A percentile compares a stretch with the other conserved stretches of the same genome.
These are phyloP conservation scores for Ceratitis capitata DNA, from an alignment of 1,140 invertebrate species.

Conservation along the genomic window DNA sequence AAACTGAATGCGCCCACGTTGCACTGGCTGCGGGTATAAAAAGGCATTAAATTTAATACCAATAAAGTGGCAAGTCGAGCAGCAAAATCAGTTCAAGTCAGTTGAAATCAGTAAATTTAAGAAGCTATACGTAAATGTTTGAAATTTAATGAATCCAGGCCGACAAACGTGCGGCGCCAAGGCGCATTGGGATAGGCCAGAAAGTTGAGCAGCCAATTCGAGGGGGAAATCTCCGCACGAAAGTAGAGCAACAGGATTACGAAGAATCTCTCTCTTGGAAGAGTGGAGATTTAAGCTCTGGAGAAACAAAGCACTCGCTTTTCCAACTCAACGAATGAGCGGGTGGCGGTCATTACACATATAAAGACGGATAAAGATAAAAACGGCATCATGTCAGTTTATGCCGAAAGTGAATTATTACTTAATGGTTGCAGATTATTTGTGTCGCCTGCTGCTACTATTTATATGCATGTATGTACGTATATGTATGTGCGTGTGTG, in stretches of 20 bases:
- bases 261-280: too few species aligned
- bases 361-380: neutral
- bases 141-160: neutral
- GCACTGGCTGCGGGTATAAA: too few species aligned
- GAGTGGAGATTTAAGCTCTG: neutral
- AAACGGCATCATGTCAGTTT: conserved; percentile 10
- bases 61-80: too few species aligned
- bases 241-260: neutral
- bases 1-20: too few species aligned
- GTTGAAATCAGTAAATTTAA: neutral
- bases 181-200: too few species aligned
- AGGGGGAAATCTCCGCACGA: too few species aligned
- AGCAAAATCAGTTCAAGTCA: too few species aligned
- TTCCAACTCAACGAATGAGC: neutral
- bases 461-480: too few species aligned
- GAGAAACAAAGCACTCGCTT: neutral
- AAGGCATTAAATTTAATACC: too few species aligned
- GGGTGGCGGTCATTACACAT: neutral
- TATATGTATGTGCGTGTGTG: too few species aligned
- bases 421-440: conserved; percentile 37
- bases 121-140: neutral
- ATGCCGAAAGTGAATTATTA: conserved; percentile 40
- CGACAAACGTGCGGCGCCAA: neutral
- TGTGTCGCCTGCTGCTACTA: neutral
- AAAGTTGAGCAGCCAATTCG: too few species aligned